Base-by-base conservation (phyloP, 2,888 invertebrate genomes). In the Clostera curtula region DNA sequence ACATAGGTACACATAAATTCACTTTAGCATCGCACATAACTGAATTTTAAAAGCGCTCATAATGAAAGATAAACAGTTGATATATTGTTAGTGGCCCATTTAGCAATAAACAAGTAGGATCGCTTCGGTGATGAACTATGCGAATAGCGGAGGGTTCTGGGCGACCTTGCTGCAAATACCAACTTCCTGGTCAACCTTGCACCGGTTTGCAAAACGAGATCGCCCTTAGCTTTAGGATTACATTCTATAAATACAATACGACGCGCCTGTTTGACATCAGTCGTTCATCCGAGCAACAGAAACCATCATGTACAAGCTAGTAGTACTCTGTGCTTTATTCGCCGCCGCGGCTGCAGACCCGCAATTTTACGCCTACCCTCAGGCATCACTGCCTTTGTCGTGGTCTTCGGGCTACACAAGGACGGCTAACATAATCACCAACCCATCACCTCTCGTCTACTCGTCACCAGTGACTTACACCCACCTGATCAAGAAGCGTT, bases 291-390 rank as follows among this genome's bases (percentile, higher is more conserved):
- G 57, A 65, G 49, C 69, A 73, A 76, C 76, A 71, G 69, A 79
- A 62, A 73, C 68, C 68, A 80, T 62, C 55, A 84, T 84, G 80
- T 77, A 64, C 57, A 82, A 77, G 56, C 51, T 79, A 75, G 85
- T 87, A 73, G 86, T 86, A 63, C 85, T 89, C 84, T 87, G 77
- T 61, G 85, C 86, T 70, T 69, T 88, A 53, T 56, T 88, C 54
- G 87, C 87, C 49, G 71, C 82, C 48, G 88, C 71, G 44, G 60
- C 72, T 29, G 88, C 88, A 42, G 63, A 72, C 40, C 76, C 75
- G 5, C 45, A 23, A 9, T 1, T 23, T 10, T 14, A 13, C 9
- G 15, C 23, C 6, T 23, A 6, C n/a, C n/a, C n/a, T n/a, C n/a
- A n/a, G n/a, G n/a, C n/a, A n/a, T n/a, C n/a, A n/a, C n/a, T n/a